phyloP scores from a whole-genome alignment of 2,888 invertebrate species.

The Polia nebulosa region DNA sequence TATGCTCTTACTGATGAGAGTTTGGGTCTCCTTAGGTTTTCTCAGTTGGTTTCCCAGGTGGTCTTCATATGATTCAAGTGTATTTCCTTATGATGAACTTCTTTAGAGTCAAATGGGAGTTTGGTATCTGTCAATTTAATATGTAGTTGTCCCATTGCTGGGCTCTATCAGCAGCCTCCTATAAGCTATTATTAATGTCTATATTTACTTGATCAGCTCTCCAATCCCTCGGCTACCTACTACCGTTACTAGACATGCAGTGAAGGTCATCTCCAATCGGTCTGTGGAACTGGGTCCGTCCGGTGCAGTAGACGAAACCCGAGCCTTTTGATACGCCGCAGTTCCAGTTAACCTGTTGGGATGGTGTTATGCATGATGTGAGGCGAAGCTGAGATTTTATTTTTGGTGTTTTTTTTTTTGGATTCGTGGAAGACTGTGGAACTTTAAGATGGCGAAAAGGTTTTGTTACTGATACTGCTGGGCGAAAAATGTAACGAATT shows the following conservation, averaged over 20 bases:
- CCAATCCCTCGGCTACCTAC: conserved; percentile 2
- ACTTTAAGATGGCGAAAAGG: not conserved
- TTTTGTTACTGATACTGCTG: not conserved
- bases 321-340: conserved; percentile 73
- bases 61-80: too few relatives aligned
- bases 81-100: too few relatives aligned
- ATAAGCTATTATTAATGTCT: too few relatives aligned
- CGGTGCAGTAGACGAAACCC: conserved; percentile 83
- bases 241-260: conserved; percentile 53
- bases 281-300: conserved; percentile 77
- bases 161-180: not conserved
- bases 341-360: conserved; percentile 74
- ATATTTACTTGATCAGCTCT: not conserved
- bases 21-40: too few relatives aligned
- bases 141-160: not conserved
- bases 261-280: conserved; percentile 78
- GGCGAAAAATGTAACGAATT: too few relatives aligned
- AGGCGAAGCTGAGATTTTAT: not conserved
- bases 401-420: not conserved
- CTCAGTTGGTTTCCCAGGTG: too few relatives aligned
- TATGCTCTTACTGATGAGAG: too few relatives aligned
- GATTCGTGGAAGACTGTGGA: not conserved
- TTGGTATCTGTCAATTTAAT: too few relatives aligned
- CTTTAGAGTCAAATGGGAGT: not conserved
- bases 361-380: conserved; percentile 66